Conservation (phyloP, 2,888 invertebrate species). For the Imbricaverruca yamaguchii region DNA sequence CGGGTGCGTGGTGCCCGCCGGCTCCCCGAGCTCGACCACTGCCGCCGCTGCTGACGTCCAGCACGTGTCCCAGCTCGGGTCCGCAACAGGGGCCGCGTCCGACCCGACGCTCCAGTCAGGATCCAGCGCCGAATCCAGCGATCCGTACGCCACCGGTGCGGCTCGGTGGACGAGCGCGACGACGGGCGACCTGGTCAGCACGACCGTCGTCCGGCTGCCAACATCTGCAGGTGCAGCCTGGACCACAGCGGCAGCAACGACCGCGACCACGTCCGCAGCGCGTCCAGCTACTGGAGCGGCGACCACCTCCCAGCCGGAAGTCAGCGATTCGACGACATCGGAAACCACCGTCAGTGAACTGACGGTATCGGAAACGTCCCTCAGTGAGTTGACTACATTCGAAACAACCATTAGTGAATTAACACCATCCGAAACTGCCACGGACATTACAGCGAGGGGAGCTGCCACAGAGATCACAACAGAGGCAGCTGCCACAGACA, state of each 20-base stretch:
- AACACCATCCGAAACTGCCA: not conserved
- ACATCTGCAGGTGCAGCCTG: not conserved
- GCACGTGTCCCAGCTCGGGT: not conserved
- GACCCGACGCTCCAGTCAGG: not conserved
- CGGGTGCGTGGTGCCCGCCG: not conserved
- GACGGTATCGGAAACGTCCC: not conserved
- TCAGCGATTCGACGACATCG: not conserved
- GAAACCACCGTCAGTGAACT: not conserved
- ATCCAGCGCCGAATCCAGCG: not conserved
- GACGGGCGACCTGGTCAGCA: not conserved
- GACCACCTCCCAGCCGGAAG: not conserved
- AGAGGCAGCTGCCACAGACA: too few relatives aligned
- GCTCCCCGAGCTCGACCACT: not conserved
- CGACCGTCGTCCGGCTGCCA: not conserved
- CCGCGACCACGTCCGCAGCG: not conserved
- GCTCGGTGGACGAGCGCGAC: not conserved
- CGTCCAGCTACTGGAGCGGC: not conserved
- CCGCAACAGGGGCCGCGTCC: not conserved
- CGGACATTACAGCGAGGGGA: too few relatives aligned
- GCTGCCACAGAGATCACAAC: too few relatives aligned
- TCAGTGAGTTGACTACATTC: not conserved
- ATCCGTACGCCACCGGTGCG: not conserved
- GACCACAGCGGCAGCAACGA: not conserved
- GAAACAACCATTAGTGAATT: not conserved
- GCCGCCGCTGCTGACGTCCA: not conserved